Evolutionary conservation across 2,797 vertebrate genomes (phyloP).

Genomic region (Fistularia tabacaria): DNA sequence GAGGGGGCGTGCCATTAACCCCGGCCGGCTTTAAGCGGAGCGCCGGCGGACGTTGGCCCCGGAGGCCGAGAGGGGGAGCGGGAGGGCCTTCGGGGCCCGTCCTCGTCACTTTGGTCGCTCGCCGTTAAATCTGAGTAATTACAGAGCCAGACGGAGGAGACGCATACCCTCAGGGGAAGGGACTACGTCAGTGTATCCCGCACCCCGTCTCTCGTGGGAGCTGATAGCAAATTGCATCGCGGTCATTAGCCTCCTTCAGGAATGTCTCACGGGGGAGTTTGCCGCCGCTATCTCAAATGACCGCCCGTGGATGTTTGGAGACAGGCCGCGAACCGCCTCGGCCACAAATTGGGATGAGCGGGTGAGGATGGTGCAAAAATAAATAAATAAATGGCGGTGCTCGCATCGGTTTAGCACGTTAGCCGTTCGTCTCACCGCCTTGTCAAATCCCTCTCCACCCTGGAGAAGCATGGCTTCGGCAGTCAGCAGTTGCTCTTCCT

Average conservation of each 20-base stretch:
- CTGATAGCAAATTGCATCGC: slow-evolving; percentile 48
- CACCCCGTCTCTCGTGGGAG: slow-evolving; percentile 18
- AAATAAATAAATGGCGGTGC: no score
- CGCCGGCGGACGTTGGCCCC: slow-evolving; percentile 23
- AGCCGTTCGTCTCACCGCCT: no score
- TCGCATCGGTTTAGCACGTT: no score
- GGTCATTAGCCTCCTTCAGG: slow-evolving; percentile 57
- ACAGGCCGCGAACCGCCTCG: no score
- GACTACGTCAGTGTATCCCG: slow-evolving; percentile 33
- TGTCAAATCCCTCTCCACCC: no score
- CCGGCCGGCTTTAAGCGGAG: slow-evolving; percentile 32
- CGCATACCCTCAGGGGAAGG: slow-evolving; percentile 30
- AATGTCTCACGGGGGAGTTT: slow-evolving; percentile 7
- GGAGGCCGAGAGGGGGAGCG: slow-evolving; percentile 12
- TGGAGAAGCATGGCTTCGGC: no score
- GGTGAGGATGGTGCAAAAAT: no score
- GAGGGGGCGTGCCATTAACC: slow-evolving; percentile 45
- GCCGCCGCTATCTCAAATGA: not conserved
- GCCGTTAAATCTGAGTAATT: slow-evolving; percentile 52
- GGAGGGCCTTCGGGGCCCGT: slow-evolving; percentile 6
- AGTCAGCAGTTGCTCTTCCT: no score
- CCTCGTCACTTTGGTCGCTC: slow-evolving; percentile 16
- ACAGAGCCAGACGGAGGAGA: slow-evolving; percentile 25
- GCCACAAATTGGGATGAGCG: no score
- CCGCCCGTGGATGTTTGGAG: no score